A percentile compares a stretch with the other conserved stretches of the same genome.
phyloP scores from a whole-genome alignment of 2,113 vertebrate genomes.

The Epinephelus moara region DNA sequence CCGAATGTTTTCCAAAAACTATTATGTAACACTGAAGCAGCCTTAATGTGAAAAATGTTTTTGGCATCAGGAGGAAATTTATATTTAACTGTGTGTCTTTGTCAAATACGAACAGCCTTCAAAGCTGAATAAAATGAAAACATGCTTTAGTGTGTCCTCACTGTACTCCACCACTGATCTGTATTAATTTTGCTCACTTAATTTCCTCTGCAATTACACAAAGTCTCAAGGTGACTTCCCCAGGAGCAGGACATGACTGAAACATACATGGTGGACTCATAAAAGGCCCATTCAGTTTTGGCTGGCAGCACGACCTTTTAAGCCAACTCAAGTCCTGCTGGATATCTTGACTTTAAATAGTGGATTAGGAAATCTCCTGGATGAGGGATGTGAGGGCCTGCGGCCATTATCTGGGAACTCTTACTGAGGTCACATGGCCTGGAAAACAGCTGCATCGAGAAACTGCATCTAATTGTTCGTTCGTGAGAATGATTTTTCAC shows the following conservation, averaged over 20 bases:
- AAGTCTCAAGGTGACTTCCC: constrained; percentile 11
- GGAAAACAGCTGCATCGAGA: constrained; percentile 63
- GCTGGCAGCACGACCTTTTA: constrained; percentile 1
- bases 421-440: constrained; percentile 30
- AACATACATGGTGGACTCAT: constrained; percentile 8
- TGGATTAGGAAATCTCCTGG: constrained; percentile 62
- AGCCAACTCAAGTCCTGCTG: constrained; percentile 26
- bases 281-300: constrained; percentile 42
- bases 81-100: constrained; percentile 4
- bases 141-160: constrained; percentile 7
- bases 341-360: constrained; percentile 55
- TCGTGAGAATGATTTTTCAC: constrained; percentile 20
- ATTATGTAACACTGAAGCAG: constrained; percentile 23
- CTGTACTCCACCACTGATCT: background rate
- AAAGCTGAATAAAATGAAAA: constrained; percentile 22
- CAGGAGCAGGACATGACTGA: constrained; percentile 10
- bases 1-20: constrained; percentile 26
- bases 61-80: background rate
- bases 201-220: constrained; percentile 52
- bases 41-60: constrained; percentile 5
- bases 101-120: constrained; percentile 2
- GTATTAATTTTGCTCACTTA: constrained; percentile 25
- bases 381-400: constrained; percentile 27
- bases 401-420: constrained; percentile 45
- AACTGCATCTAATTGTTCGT: constrained; percentile 14